A percentile compares a stretch with the other conserved stretches of the same genome.
phyloP scores from a whole-genome alignment of 2,113 vertebrate species.

The Perca schrenkii region DNA sequence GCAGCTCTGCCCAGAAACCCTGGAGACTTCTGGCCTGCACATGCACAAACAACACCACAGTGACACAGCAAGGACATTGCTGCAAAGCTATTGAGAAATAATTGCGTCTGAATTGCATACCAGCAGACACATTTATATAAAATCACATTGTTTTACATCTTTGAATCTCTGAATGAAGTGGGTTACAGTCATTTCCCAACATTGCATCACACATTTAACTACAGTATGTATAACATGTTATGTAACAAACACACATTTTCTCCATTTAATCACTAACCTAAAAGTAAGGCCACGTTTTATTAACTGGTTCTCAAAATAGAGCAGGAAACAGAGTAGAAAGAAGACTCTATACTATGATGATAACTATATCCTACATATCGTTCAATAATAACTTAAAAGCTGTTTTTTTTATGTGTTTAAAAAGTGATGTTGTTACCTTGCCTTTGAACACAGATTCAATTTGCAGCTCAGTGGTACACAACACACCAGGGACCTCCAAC shows the following conservation, averaged over 20 bases:
- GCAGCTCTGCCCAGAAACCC: slow-evolving; percentile 93
- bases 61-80: slow-evolving; percentile 54
- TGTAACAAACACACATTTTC: not conserved
- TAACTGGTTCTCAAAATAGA: not conserved
- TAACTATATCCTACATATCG: not conserved
- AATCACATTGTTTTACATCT: slow-evolving; percentile 31
- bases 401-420: not conserved
- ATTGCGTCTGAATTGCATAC: not conserved
- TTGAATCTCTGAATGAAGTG: not conserved
- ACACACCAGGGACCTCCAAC: slow-evolving; percentile 88
- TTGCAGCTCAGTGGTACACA: slow-evolving; percentile 87
- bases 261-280: not conserved
- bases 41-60: slow-evolving; percentile 8
- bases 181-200: not conserved
- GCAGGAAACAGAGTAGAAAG: not conserved
- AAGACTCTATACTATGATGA: not conserved
- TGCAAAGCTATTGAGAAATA: slow-evolving; percentile 35
- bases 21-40: slow-evolving; percentile 83
- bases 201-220: not conserved
- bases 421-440: slow-evolving; percentile 70
- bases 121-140: not conserved
- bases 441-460: slow-evolving; percentile 87
- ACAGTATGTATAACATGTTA: not conserved
- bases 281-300: not conserved
- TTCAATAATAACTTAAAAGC: not conserved